These are phyloP conservation scores for Notodonta dromedarius DNA, from an alignment of 2,888 invertebrate genomes.

Conservation along the genomic window DNA sequence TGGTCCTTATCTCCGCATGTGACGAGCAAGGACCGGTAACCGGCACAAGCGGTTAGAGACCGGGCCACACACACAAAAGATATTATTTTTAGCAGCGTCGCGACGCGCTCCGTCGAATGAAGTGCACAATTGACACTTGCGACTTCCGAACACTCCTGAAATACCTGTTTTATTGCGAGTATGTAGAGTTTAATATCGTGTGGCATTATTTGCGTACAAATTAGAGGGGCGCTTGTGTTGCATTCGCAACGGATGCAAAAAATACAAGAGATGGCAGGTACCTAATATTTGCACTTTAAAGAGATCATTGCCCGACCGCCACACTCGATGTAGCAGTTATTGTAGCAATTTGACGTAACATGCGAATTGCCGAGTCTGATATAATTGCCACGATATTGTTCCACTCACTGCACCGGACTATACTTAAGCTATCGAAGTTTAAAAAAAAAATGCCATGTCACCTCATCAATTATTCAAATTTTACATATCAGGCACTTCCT, in stretches of 20 bases:
- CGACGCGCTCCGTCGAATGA: slow-evolving; percentile 19
- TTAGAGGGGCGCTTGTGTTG: not conserved
- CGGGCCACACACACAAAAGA: slow-evolving; percentile 31
- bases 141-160: slow-evolving; percentile 19
- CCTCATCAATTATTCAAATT: no score
- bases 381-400: not conserved
- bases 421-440: no score
- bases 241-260: not conserved
- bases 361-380: not conserved
- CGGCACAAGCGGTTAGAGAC: slow-evolving; percentile 20
- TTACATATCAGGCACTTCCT: no score
- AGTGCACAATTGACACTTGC: slow-evolving; percentile 30
- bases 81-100: slow-evolving; percentile 38
- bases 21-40: slow-evolving; percentile 6
- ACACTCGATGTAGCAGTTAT: not conserved
- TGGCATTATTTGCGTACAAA: not conserved
- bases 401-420: no score
- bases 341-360: not conserved
- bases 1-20: not conserved
- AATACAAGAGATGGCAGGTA: not conserved
- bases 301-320: not conserved
- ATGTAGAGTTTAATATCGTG: slow-evolving; percentile 10
- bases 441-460: no score
- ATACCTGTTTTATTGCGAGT: slow-evolving; percentile 12
- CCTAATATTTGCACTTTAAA: not conserved